Evolutionary conservation across 2,888 invertebrate genomes (phyloP).

Genomic region (Drosophila hamatofila): DNA sequence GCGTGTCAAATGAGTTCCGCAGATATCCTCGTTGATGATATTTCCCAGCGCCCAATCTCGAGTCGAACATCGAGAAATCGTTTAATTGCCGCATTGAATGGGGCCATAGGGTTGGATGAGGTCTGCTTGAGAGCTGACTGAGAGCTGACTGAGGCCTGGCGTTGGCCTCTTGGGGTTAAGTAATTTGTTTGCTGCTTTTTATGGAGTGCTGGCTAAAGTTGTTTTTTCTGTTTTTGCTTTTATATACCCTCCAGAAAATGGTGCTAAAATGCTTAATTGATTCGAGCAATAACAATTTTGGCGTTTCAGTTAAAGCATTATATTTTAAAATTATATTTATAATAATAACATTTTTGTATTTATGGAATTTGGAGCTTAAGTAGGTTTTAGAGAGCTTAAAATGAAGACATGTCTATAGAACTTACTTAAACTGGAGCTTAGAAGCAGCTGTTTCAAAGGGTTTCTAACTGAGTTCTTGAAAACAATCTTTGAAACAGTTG

Average conservation of each 20-base stretch:
- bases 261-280: background rate
- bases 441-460: too few relatives aligned
- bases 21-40: slow-evolving; percentile 3
- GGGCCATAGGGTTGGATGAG: background rate
- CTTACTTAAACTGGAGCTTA: too few relatives aligned
- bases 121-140: background rate
- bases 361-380: too few relatives aligned
- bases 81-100: slow-evolving; percentile 65
- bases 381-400: too few relatives aligned
- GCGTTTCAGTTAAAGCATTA: too few relatives aligned
- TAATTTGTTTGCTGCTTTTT: slow-evolving; percentile 43
- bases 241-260: slow-evolving; percentile 7
- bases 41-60: slow-evolving; percentile 21
- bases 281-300: background rate
- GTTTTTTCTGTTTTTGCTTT: slow-evolving; percentile 3
- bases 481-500: too few relatives aligned
- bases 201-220: slow-evolving; percentile 38
- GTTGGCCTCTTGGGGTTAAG: slow-evolving; percentile 14
- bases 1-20: slow-evolving; percentile 65
- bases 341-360: too few relatives aligned
- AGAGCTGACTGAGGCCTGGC: slow-evolving; percentile 20
- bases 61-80: slow-evolving; percentile 24
- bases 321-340: too few relatives aligned
- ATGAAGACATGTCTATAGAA: too few relatives aligned
- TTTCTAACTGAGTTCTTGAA: too few relatives aligned